Base-by-base conservation (phyloP, 2,888 invertebrate genomes). In the Apamea anceps region DNA sequence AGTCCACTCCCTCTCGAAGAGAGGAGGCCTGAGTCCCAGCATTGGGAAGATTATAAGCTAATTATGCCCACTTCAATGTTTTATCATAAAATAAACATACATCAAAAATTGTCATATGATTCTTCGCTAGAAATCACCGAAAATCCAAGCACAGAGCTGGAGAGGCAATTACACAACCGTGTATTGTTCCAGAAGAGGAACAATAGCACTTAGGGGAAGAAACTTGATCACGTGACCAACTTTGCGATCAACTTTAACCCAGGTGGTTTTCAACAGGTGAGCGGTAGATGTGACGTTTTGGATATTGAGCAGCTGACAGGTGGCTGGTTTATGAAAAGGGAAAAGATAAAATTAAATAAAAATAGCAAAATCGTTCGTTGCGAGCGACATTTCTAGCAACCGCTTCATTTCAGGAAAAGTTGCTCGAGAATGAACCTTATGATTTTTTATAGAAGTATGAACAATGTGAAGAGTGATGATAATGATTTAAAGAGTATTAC, bases 151-250 rank as follows among this genome's bases (percentile, higher is more conserved):
- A 67, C 25, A 15, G 25, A 18, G 48, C 48, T 60, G 32, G 28
- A 57, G n/a, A 54, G 18, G 4, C 7, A 28, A n/a, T 78, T 72
- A 72, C 18, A 25, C n/a, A 82, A 82, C n/a, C 1, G 10, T 7
- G 28, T 82, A 62, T 42, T 10, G 51, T 65, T 54, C 60, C 60
- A 48, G 28, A 68, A 68, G 32, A 82, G 66, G 21, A 62, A 82
- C 45, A 81, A 77, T 25, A 77, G 25, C 25, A 18, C 4, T 15
- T 7, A 28, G 48, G n/a, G 37, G 37, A 57, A 57, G 18, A 66
- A 76, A 54, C 54, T 72, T 54, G 37, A 63, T 83, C 72, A 83
- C 82, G 83, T 79, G 63, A 80, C 37, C 12, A 62, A 51, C 51
- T 13, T 60, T 10, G 21, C 57, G 25, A 67, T 45, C n/a, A 32